Percentiles rank a stretch among this genome's conserved stretches.
These are phyloP conservation scores for Alexandromys fortis DNA, from an alignment of 2,113 vertebrate genomes.

Conservation along the genomic window DNA sequence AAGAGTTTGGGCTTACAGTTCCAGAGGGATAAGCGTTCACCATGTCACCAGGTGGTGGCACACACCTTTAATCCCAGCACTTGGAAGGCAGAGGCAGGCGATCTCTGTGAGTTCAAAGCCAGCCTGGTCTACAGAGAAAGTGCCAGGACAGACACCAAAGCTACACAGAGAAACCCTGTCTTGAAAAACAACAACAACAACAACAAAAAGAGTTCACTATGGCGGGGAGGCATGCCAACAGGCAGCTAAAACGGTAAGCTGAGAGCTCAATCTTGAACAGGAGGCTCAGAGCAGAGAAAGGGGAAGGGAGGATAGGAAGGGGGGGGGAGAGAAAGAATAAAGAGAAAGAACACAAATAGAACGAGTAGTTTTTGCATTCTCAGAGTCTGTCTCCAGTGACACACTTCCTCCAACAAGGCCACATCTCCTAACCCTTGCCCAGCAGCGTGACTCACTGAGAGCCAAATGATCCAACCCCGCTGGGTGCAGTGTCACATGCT, in stretches of 20 bases:
- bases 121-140: no score
- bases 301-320: fast-evolving
- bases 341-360: background rate
- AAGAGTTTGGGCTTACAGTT: background rate
- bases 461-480: background rate
- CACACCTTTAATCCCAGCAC: no score
- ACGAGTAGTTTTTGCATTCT: background rate
- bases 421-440: background rate
- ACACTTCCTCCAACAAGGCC: background rate
- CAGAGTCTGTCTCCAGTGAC: background rate
- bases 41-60: background rate
- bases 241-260: background rate
- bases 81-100: no score
- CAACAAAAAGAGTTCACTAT: background rate
- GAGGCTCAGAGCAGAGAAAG: background rate
- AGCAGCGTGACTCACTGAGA: background rate
- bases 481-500: background rate
- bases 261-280: background rate
- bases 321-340: background rate
- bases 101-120: no score
- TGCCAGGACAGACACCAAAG: no score
- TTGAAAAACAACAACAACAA: no score
- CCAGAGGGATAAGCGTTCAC: background rate
- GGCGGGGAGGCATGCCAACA: background rate
- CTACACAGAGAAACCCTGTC: no score